phyloP scores from a whole-genome alignment of 2,113 vertebrate species.

The Pituophis catenifer region DNA sequence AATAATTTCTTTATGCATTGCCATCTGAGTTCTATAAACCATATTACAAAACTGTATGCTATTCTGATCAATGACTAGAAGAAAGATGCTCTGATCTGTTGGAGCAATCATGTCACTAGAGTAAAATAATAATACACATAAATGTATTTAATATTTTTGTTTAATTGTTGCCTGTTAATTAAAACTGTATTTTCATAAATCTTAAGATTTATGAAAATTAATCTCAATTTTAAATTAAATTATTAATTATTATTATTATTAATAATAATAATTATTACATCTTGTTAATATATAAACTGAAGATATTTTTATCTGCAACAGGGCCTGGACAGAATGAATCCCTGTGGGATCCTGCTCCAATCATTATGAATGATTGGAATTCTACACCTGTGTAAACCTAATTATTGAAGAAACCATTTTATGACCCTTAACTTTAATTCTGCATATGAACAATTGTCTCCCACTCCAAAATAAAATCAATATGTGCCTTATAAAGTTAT shows the following conservation, averaged over 20 bases:
- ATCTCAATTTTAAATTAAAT: neutral
- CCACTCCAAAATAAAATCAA: neutral
- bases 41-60: neutral
- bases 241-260: neutral
- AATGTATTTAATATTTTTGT: neutral
- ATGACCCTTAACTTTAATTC: neutral
- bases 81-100: neutral
- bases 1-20: neutral
- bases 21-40: neutral
- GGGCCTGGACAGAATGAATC: neutral
- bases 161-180: neutral
- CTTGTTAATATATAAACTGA: neutral
- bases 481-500: neutral
- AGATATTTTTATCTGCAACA: neutral
- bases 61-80: neutral
- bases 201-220: neutral
- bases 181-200: neutral
- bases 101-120: neutral
- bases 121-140: neutral
- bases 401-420: neutral
- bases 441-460: neutral
- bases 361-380: neutral
- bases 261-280: neutral
- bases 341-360: neutral
- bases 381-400: too few relatives aligned